Evolutionary conservation across 1,140 invertebrate species (phyloP).

Genomic region (Asbolus verrucosus): DNA sequence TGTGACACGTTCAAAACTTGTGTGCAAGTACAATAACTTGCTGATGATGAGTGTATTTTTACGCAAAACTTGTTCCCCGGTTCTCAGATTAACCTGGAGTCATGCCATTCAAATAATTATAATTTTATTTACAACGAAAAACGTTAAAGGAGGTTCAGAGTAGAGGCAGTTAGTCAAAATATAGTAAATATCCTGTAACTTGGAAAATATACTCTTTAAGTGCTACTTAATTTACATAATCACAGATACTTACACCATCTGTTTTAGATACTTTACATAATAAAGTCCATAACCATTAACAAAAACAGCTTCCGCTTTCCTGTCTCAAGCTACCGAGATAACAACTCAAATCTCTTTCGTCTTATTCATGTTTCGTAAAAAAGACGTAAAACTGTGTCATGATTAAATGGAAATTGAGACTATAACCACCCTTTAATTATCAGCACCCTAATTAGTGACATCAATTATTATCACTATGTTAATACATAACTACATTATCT

Average conservation of each 20-base stretch:
- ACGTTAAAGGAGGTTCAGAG: too few relatives aligned
- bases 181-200: slow-evolving; percentile 2
- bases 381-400: too few relatives aligned
- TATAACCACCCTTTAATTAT: too few relatives aligned
- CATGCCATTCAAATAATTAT: too few relatives aligned
- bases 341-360: slow-evolving; percentile 23
- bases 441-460: too few relatives aligned
- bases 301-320: slow-evolving; percentile 31
- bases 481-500: too few relatives aligned
- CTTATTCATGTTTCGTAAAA: slow-evolving; percentile 9
- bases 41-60: not conserved
- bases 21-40: slow-evolving; percentile 16
- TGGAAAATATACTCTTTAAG: slow-evolving; percentile 27
- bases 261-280: slow-evolving; percentile 36
- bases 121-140: too few relatives aligned
- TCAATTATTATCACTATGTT: too few relatives aligned
- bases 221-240: slow-evolving; percentile 35
- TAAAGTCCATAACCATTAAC: slow-evolving; percentile 39
- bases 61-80: too few relatives aligned
- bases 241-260: slow-evolving; percentile 34
- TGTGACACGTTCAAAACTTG: slow-evolving; percentile 11
- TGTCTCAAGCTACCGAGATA: slow-evolving; percentile 33
- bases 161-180: not conserved
- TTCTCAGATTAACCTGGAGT: too few relatives aligned
- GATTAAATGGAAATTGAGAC: too few relatives aligned